Percentiles rank a stretch among this genome's conserved stretches.
These are phyloP conservation scores for Cladorhizidae sp. DNA, from an alignment of 37 sponge, comb jelly and placozoan species.

Conservation along the genomic window DNA sequence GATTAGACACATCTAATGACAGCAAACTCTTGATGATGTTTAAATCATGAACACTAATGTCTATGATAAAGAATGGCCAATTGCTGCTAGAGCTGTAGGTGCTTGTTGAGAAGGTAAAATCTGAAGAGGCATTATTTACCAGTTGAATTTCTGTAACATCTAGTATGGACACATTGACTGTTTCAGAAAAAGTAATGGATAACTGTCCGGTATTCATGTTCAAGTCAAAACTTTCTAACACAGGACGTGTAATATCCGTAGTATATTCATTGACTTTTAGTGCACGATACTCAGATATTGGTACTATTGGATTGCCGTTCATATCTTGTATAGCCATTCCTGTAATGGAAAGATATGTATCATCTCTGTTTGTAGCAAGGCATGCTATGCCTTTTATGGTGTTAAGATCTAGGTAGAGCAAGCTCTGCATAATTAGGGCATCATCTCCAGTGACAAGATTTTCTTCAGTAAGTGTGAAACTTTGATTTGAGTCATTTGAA, in stretches of 20 bases:
- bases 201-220: slow-evolving; percentile 75
- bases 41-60: slow-evolving; percentile 69
- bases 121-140: slow-evolving; percentile 29
- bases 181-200: slow-evolving; percentile 79
- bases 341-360: slow-evolving; percentile 74
- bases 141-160: slow-evolving; percentile 76
- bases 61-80: slow-evolving; percentile 67
- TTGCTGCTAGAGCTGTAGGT: slow-evolving; percentile 57
- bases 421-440: slow-evolving; percentile 43
- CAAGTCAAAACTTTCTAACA: slow-evolving; percentile 59
- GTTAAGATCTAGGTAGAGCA: slow-evolving; percentile 72
- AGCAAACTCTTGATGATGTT: slow-evolving; percentile 69
- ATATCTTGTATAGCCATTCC: slow-evolving; percentile 71
- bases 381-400: slow-evolving; percentile 63
- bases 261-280: slow-evolving; percentile 31
- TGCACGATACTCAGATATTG: slow-evolving; percentile 47
- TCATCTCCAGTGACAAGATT: slow-evolving; percentile 69
- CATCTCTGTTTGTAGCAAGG: slow-evolving; percentile 58
- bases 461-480: slow-evolving; percentile 44
- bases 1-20: slow-evolving; percentile 53
- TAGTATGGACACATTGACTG: slow-evolving; percentile 71
- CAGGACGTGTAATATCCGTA: slow-evolving; percentile 58
- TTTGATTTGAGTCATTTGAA: slow-evolving; percentile 17
- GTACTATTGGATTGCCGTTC: slow-evolving; percentile 69
- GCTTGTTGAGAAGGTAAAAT: slow-evolving; percentile 35